phyloP scores from a whole-genome alignment of 2,888 invertebrate species.

The Tetanocera ferruginea region DNA sequence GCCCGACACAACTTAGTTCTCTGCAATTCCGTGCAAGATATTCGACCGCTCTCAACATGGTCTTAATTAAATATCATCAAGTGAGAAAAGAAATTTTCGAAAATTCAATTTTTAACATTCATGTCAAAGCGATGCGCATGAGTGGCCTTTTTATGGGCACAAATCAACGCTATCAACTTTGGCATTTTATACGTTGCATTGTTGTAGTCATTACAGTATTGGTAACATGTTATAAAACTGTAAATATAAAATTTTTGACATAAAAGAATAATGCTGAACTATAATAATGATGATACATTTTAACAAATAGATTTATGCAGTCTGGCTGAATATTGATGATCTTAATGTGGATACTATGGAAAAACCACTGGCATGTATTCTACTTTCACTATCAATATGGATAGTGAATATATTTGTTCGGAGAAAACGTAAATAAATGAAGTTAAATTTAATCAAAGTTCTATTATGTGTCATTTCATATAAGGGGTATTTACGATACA shows the following conservation, averaged over 20 bases:
- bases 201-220: slow-evolving; percentile 49
- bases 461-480: no score
- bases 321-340: slow-evolving; percentile 48
- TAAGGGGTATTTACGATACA: no score
- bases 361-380: no score
- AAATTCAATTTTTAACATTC: slow-evolving; percentile 52
- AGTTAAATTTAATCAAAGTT: no score
- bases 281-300: slow-evolving; percentile 43
- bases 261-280: no score
- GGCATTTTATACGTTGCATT: slow-evolving; percentile 51
- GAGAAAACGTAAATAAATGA: no score
- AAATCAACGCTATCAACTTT: slow-evolving; percentile 49
- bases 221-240: background rate
- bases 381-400: no score
- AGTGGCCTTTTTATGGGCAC: slow-evolving; percentile 55
- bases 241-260: background rate
- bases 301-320: slow-evolving; percentile 22
- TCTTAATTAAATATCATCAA: background rate
- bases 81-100: slow-evolving; percentile 50
- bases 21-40: no score
- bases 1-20: no score
- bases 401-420: no score
- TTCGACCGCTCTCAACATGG: background rate
- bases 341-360: slow-evolving; percentile 40
- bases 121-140: slow-evolving; percentile 51